Conservation (phyloP, 2,797 vertebrate species). For the Thripadectes ignobilis region DNA sequence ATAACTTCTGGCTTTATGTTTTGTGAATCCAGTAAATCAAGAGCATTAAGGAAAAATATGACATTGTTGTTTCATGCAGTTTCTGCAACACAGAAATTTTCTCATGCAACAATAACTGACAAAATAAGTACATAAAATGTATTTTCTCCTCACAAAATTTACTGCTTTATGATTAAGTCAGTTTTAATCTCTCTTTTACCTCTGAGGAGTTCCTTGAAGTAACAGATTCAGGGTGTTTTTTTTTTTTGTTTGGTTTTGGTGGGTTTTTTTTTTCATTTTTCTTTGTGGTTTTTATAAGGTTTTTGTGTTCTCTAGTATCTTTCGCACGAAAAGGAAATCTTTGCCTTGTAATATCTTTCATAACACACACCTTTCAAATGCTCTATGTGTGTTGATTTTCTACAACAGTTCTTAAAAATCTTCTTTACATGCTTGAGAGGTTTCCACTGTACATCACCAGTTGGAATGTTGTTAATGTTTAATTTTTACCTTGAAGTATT, state of each 20-base stretch:
- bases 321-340: background rate
- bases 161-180: background rate
- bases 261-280: fast-evolving
- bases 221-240: background rate
- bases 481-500: conserved; percentile 43
- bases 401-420: background rate
- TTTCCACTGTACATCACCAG: background rate
- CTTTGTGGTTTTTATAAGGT: background rate
- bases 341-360: background rate
- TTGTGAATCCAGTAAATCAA: conserved; percentile 28
- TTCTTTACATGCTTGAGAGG: background rate
- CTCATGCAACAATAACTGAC: background rate
- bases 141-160: background rate
- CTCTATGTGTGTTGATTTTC: background rate
- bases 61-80: background rate
- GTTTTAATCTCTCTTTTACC: background rate
- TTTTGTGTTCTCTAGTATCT: background rate
- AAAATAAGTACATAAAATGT: background rate
- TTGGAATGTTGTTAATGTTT: conserved; percentile 5
- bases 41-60: background rate
- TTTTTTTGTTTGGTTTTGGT: background rate
- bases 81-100: background rate
- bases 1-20: conserved; percentile 29
- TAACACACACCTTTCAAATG: background rate
- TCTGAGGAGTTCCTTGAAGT: background rate